These are phyloP conservation scores for Panzeria rudis DNA, from an alignment of 2,888 invertebrate genomes.

Conservation along the genomic window DNA sequence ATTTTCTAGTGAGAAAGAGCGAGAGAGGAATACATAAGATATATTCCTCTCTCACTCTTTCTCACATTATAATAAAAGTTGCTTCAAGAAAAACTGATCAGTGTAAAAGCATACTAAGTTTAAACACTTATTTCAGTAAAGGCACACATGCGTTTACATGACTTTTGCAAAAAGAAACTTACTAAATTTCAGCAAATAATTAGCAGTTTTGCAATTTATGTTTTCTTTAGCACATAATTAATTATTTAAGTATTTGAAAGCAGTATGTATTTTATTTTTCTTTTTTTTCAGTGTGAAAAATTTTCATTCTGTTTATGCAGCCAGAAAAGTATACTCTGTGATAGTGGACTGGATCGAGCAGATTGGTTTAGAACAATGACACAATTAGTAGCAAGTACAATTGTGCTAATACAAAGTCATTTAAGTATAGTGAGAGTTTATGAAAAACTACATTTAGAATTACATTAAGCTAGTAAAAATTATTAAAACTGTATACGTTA, in stretches of 20 bases:
- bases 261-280: neutral
- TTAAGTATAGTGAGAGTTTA: slow-evolving; percentile 19
- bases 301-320: slow-evolving; percentile 42
- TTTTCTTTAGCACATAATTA: neutral
- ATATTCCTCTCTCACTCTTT: too few species aligned
- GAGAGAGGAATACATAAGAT: too few species aligned
- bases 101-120: too few species aligned
- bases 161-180: too few species aligned
- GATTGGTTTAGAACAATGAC: slow-evolving; percentile 56
- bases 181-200: too few species aligned
- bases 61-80: too few species aligned
- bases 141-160: too few species aligned
- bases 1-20: too few species aligned
- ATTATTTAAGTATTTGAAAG: neutral
- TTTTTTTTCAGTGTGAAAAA: slow-evolving; percentile 55
- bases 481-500: too few species aligned
- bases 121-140: too few species aligned
- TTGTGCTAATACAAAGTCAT: slow-evolving; percentile 63
- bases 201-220: too few species aligned
- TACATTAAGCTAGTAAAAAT: neutral
- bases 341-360: slow-evolving; percentile 22
- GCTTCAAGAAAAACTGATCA: too few species aligned
- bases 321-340: slow-evolving; percentile 6
- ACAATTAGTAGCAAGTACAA: slow-evolving; percentile 15
- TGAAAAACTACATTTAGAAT: slow-evolving; percentile 35